Percentiles rank a stretch among this genome's conserved stretches.
Evolutionary conservation across 2,113 vertebrate species (phyloP).

Genomic region (Notothenia coriiceps): DNA sequence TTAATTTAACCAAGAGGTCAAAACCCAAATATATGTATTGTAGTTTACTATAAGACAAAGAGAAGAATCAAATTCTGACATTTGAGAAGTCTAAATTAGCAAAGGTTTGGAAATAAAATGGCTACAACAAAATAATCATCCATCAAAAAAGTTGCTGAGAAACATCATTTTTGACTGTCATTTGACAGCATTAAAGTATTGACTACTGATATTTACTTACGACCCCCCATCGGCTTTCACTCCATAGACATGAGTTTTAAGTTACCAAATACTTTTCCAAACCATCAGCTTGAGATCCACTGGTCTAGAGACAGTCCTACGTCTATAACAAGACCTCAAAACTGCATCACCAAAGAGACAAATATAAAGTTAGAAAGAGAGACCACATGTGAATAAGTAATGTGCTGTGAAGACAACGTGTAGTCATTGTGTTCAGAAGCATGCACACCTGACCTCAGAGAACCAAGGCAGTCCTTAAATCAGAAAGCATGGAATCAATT

Average conservation of each 20-base stretch:
- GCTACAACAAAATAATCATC: background rate
- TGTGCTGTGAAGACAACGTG: background rate
- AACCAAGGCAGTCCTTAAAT: constrained; percentile 24
- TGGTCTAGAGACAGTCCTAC: background rate
- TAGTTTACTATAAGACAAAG: background rate
- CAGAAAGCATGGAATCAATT: constrained; percentile 38
- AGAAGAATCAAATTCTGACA: background rate
- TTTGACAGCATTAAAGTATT: background rate
- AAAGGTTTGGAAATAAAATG: background rate
- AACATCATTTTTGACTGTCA: background rate
- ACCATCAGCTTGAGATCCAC: background rate
- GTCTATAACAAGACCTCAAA: background rate
- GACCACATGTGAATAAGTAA: constrained; percentile 9
- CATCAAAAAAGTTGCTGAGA: background rate
- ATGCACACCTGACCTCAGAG: constrained; percentile 16
- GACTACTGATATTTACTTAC: background rate
- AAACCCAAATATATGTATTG: background rate
- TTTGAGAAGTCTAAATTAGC: background rate
- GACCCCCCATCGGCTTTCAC: background rate
- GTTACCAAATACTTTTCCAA: no score
- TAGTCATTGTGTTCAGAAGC: constrained; percentile 2
- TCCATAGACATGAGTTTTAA: no score
- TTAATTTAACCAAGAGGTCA: background rate
- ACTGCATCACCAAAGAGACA: background rate
- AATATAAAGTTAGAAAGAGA: background rate